These are phyloP conservation scores for Copidosoma floridanum DNA, from an alignment of 1,140 invertebrate genomes.

Conservation along the genomic window DNA sequence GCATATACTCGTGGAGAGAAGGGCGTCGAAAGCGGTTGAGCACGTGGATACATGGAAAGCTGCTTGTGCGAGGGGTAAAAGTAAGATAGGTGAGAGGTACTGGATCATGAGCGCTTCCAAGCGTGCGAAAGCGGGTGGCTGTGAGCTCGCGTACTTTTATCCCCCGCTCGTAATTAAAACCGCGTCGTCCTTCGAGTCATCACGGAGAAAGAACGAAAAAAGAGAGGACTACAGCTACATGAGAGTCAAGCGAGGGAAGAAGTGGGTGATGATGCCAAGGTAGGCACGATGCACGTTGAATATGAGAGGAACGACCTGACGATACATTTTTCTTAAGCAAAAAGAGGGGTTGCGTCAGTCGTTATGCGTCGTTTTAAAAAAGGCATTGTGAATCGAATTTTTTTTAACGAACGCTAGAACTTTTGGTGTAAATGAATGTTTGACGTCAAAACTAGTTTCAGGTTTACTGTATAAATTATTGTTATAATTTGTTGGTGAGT, in stretches of 20 bases:
- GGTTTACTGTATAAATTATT: no score
- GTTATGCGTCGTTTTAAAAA: no score
- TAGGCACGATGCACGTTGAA: no score
- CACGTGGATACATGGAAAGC: not conserved
- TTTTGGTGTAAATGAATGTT: no score
- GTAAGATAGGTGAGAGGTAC: conserved; percentile 2
- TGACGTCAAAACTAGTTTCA: no score
- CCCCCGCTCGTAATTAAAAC: conserved; percentile 54
- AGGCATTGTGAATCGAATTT: no score
- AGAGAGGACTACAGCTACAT: conserved; percentile 22
- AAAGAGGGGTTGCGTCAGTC: no score
- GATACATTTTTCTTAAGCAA: no score
- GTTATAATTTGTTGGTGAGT: no score
- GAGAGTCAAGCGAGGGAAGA: not conserved
- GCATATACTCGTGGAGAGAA: no score
- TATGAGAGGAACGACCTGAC: conserved; percentile 4
- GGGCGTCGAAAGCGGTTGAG: conserved; percentile 1
- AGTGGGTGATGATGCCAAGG: no score
- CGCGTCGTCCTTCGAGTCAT: conserved; percentile 38
- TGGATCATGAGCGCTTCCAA: not conserved
- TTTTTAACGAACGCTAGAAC: no score
- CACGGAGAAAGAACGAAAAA: conserved; percentile 11
- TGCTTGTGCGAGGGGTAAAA: conserved; percentile 8
- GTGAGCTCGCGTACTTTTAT: conserved; percentile 45
- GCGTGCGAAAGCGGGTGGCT: conserved; percentile 5